Base-by-base conservation (phyloP, 2,797 vertebrate genomes). In the Trichosurus vulpecula region DNA sequence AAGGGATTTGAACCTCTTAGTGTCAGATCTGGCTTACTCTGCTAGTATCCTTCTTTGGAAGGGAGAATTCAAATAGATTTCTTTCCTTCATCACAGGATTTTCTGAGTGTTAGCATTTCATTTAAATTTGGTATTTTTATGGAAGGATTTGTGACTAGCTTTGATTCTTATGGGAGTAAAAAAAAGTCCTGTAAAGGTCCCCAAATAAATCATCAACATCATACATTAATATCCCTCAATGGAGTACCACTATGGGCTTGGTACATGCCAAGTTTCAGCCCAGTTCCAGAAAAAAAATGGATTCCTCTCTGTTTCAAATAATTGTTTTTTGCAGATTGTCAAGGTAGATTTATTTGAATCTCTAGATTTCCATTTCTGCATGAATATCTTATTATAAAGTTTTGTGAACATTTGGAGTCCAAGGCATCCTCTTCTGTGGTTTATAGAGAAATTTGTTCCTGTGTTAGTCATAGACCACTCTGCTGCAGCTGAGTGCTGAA, bases 321-420 rank as follows among this genome's bases (percentile, higher is more conserved):
- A 87, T 91, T 97, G 97, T 93, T 93, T 98, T 95, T 92, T 98
- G 54, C 94, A 97, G 93, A 94, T 96, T 96, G 61, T 94, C 97
- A 93, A 98, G 98, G 95, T 95, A 97, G 95, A 98, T 98, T 98
- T 98, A 98, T 98, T 97, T 95, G 91, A 57, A 51, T 94, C 54
- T 97, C 93, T 94, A 90, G 96, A 95, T 98, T 98, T 97, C 96
- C 98, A 97, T 98, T 98, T 98, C 97, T 96, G 97, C 94, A 95
- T 61, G 52, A 97, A 96, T 96, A 95, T 95, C 87, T 95, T 97
- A 94, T 94, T 98, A 97, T 94, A 95, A 98, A 97, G 91, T 81
- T 95, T 98, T 92, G 57, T 96, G 96, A 97, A 92, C 94, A 96
- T 96, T 74, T 97, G 51, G 92, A 89, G 87, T 97, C 92, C 92